Percentiles rank a stretch among this genome's conserved stretches.
These are phyloP conservation scores for Heliconius nattereri DNA, from an alignment of 1,140 invertebrate genomes.

Conservation along the genomic window DNA sequence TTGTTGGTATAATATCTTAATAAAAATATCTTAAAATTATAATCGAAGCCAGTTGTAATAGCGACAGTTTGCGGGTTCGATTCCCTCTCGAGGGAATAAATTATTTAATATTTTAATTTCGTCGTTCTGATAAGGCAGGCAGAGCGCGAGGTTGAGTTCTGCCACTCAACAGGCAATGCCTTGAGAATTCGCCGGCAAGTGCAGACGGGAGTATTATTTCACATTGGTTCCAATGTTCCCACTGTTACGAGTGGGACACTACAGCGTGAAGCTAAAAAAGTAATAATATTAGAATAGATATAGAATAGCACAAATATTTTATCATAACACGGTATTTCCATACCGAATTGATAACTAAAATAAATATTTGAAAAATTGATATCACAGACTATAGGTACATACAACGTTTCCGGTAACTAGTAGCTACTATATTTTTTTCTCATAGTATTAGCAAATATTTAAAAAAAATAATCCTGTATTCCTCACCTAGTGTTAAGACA, in stretches of 20 bases:
- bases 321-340: not conserved
- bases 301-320: no score
- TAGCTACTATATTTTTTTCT: not conserved
- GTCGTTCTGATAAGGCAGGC: no score
- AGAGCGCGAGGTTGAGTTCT: not conserved
- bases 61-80: not conserved
- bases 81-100: not conserved
- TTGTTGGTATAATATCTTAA: not conserved
- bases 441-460: not conserved
- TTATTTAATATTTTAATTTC: not conserved
- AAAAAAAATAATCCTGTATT: no score
- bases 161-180: not conserved
- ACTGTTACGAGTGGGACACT: no score
- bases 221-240: no score
- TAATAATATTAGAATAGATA: no score
- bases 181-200: not conserved
- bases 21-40: no score
- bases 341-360: conserved; percentile 1
- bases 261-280: no score
- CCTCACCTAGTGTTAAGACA: no score
- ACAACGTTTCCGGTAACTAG: no score
- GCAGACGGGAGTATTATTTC: not conserved
- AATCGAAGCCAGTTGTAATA: no score
- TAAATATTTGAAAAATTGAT: not conserved
- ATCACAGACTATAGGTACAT: not conserved